A percentile compares a stretch with the other conserved stretches of the same genome.
Conservation (phyloP, 1,140 invertebrate genomes). For the Argopecten irradians region DNA sequence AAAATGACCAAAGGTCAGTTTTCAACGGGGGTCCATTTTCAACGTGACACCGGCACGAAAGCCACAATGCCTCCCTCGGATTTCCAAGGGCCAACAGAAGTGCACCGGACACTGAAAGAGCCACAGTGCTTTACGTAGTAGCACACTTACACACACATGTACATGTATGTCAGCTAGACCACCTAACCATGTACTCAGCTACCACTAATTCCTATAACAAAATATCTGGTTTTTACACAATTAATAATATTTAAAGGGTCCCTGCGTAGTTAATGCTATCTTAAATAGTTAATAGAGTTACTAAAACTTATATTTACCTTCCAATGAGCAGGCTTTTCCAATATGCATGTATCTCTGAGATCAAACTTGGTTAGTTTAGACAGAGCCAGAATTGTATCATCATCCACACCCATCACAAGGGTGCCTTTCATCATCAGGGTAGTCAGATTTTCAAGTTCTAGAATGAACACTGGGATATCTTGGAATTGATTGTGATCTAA, state of each 20-base stretch:
- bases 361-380: constrained; percentile 69
- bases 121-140: not conserved
- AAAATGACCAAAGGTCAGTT: too few species aligned
- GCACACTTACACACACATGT: not conserved
- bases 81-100: too few species aligned
- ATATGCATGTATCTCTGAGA: constrained; percentile 67
- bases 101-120: too few species aligned
- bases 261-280: not conserved
- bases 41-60: too few species aligned
- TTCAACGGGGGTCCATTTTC: too few species aligned
- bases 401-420: constrained; percentile 58
- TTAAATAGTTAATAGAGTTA: not conserved
- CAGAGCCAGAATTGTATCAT: constrained; percentile 67
- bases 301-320: constrained; percentile 60
- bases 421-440: constrained; percentile 66
- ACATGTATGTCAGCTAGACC: not conserved
- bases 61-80: too few species aligned
- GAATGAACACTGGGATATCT: constrained; percentile 65
- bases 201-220: too few species aligned
- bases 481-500: constrained; percentile 67
- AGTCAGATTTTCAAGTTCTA: constrained; percentile 57
- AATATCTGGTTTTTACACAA: not conserved
- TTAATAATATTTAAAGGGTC: not conserved
- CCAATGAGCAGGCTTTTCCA: constrained; percentile 66
- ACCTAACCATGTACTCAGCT: not conserved